A percentile compares a stretch with the other conserved stretches of the same genome.
Evolutionary conservation across 2,888 invertebrate species (phyloP).

Genomic region (Lasius platythorax): DNA sequence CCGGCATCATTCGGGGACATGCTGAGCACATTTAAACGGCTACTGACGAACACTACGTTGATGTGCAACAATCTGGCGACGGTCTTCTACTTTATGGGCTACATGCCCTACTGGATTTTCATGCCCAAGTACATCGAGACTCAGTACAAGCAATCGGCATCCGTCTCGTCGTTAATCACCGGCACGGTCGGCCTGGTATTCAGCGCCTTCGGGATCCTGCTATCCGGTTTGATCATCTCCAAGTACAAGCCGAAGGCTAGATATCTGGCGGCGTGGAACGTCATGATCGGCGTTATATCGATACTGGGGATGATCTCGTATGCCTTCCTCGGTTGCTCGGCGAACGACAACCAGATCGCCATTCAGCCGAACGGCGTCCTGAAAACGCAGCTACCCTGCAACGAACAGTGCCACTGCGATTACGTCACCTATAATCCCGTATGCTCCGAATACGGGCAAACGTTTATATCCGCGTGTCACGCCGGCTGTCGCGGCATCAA

Average conservation of each 20-base stretch:
- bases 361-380: constrained; percentile 85
- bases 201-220: constrained; percentile 90
- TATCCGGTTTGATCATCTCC: constrained; percentile 90
- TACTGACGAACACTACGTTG: constrained; percentile 90
- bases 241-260: constrained; percentile 90
- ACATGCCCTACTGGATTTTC: constrained; percentile 93
- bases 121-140: constrained; percentile 94
- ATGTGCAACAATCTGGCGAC: constrained; percentile 92
- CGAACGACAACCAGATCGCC: constrained; percentile 87
- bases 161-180: constrained; percentile 91
- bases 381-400: constrained; percentile 87
- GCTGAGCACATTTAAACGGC: constrained; percentile 88
- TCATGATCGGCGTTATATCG: constrained; percentile 89
- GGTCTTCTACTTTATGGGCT: constrained; percentile 91
- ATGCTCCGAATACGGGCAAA: constrained; percentile 89
- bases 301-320: constrained; percentile 89
- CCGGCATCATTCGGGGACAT: constrained; percentile 87
- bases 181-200: constrained; percentile 91
- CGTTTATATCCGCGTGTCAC: constrained; percentile 93
- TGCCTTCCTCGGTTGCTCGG: constrained; percentile 90
- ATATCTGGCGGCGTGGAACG: constrained; percentile 91
- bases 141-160: constrained; percentile 92
- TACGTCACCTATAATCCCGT: constrained; percentile 92
- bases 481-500: constrained; percentile 89
- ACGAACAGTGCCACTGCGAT: constrained; percentile 90